Evolutionary conservation across 1,140 invertebrate species (phyloP).

Genomic region (Neodiprion virginianus): DNA sequence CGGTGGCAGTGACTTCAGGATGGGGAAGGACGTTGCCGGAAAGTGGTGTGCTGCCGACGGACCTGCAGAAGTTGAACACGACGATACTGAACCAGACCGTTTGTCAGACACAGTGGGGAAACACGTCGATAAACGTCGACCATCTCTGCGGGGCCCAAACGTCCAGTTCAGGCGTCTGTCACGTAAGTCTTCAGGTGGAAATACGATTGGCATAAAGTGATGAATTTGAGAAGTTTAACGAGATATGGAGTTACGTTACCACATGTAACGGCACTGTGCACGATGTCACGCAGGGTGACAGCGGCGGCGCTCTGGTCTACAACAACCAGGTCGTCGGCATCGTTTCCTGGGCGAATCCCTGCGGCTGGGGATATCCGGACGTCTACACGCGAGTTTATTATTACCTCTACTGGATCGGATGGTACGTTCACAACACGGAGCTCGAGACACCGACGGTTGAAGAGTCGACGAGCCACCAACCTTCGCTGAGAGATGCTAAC

Average conservation of each 20-base stretch:
- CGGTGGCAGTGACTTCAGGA: not conserved
- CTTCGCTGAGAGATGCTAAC: not conserved
- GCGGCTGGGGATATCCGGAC: conserved; percentile 58
- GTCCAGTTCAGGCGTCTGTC: not conserved
- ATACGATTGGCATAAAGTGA: not conserved
- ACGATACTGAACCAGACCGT: not conserved
- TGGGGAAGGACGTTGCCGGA: not conserved
- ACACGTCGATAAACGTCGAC: not conserved
- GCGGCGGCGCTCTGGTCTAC: conserved; percentile 48
- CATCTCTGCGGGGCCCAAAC: not conserved
- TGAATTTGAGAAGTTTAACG: not conserved
- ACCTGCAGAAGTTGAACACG: not conserved
- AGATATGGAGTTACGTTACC: not conserved
- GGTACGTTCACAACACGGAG: not conserved
- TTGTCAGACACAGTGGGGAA: not conserved
- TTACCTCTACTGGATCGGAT: not conserved
- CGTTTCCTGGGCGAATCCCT: conserved; percentile 62
- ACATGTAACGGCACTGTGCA: not conserved
- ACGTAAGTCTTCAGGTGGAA: not conserved
- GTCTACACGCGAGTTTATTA: conserved; percentile 53
- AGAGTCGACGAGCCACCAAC: not conserved
- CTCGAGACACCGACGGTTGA: not conserved
- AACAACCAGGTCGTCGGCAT: conserved; percentile 52
- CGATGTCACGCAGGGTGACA: conserved; percentile 44
- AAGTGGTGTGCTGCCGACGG: not conserved